These are phyloP conservation scores for Vesta saturnalis DNA, from an alignment of 2,888 invertebrate genomes.

Conservation along the genomic window DNA sequence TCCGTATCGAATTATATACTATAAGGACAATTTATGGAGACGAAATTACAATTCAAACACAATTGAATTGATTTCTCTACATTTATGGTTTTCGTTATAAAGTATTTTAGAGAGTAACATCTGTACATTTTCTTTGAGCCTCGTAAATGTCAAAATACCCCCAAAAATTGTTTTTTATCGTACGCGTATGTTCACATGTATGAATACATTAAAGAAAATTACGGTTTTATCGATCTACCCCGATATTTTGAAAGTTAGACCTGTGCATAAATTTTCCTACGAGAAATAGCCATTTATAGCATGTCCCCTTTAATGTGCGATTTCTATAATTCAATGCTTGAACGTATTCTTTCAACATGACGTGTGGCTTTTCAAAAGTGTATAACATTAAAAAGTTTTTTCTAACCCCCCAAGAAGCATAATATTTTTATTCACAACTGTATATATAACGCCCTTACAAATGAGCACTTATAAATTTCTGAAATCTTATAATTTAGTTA, in stretches of 20 bases:
- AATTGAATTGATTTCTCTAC: slow-evolving; percentile 28
- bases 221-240: slow-evolving; percentile 33
- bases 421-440: slow-evolving; percentile 19
- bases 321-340: slow-evolving; percentile 30
- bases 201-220: slow-evolving; percentile 34
- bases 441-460: slow-evolving; percentile 5
- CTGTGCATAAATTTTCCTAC: slow-evolving; percentile 35
- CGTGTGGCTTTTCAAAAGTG: slow-evolving; percentile 13
- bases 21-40: slow-evolving; percentile 38
- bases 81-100: slow-evolving; percentile 11
- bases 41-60: slow-evolving; percentile 38
- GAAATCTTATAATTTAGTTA: slow-evolving; percentile 25
- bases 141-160: slow-evolving; percentile 31
- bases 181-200: slow-evolving; percentile 11
- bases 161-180: slow-evolving; percentile 25
- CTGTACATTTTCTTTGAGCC: slow-evolving; percentile 12
- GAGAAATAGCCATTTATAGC: slow-evolving; percentile 31
- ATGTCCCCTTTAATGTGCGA: slow-evolving; percentile 30
- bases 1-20: slow-evolving; percentile 41
- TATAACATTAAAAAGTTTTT: slow-evolving; percentile 13
- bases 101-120: slow-evolving; percentile 16
- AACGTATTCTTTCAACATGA: slow-evolving; percentile 18
- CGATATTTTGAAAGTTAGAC: slow-evolving; percentile 32
- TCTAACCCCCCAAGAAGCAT: background rate
- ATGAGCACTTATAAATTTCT: slow-evolving; percentile 21